These are phyloP conservation scores for Festucalex cinctus DNA, from an alignment of 2,113 vertebrate genomes.

Conservation along the genomic window DNA sequence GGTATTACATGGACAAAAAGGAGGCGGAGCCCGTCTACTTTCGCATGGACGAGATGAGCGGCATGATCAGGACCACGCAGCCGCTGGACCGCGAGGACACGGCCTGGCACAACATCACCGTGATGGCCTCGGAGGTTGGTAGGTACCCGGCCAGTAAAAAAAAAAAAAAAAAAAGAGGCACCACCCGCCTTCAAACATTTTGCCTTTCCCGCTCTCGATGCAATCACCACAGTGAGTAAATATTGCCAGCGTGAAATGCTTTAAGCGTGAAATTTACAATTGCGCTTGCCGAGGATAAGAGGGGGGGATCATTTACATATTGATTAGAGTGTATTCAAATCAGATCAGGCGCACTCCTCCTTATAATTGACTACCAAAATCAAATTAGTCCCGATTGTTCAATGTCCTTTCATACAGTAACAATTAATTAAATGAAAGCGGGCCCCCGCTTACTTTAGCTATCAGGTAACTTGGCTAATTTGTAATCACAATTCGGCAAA, in stretches of 20 bases:
- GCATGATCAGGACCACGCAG: constrained; percentile 83
- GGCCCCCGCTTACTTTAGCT: constrained; percentile 44
- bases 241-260: constrained; percentile 7
- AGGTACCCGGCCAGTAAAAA: constrained; percentile 56
- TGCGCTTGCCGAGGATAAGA: constrained; percentile 19
- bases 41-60: constrained; percentile 82
- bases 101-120: constrained; percentile 92
- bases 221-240: constrained; percentile 15
- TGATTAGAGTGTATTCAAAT: constrained; percentile 48
- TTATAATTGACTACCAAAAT: constrained; percentile 55
- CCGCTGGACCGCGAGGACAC: constrained; percentile 87
- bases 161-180: no score
- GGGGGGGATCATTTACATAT: constrained; percentile 45
- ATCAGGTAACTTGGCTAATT: constrained; percentile 63
- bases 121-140: constrained; percentile 91
- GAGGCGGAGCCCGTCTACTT: constrained; percentile 79
- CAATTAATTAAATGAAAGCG: constrained; percentile 57
- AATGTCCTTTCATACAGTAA: constrained; percentile 44
- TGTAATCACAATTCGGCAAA: constrained; percentile 64
- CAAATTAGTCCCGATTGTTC: constrained; percentile 55
- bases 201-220: background rate
- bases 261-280: constrained; percentile 31
- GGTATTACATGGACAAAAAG: constrained; percentile 84
- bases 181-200: background rate
- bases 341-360: constrained; percentile 27